Conservation (phyloP, 2,888 invertebrate genomes). For the Ptilodon capucinus region DNA sequence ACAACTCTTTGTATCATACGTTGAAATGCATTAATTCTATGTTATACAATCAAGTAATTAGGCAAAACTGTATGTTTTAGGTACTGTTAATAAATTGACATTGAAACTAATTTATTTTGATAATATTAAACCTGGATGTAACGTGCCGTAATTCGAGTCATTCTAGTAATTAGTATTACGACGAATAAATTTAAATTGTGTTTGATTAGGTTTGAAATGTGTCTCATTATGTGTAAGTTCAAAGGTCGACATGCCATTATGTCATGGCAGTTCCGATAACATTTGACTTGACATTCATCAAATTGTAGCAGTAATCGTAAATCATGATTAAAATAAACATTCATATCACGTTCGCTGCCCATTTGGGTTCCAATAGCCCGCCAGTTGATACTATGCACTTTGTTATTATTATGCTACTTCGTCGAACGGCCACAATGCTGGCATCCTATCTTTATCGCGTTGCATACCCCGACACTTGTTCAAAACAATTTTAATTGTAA, state of each 20-base stretch:
- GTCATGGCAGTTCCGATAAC: constrained; percentile 15
- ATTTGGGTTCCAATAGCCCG: constrained; percentile 40
- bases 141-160: no score
- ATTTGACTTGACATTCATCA: constrained; percentile 14
- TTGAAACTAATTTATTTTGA: constrained; percentile 24
- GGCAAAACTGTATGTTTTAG: not conserved
- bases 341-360: constrained; percentile 34
- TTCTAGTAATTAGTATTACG: no score
- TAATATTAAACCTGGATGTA: no score
- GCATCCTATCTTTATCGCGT: constrained; percentile 59
- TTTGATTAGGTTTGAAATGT: constrained; percentile 14
- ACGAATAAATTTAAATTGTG: not conserved
- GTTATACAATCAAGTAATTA: not conserved
- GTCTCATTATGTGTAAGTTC: constrained; percentile 8
- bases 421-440: constrained; percentile 46
- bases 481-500: constrained; percentile 7
- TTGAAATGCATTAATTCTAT: not conserved
- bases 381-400: constrained; percentile 40
- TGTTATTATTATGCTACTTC: constrained; percentile 47
- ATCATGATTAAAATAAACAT: constrained; percentile 36
- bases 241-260: constrained; percentile 15
- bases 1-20: no score
- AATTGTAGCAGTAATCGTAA: constrained; percentile 26
- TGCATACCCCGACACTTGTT: constrained; percentile 44
- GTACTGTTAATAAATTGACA: constrained; percentile 27